Base-by-base conservation (phyloP, 1,140 invertebrate genomes). In the Zaprionus camerounensis region DNA sequence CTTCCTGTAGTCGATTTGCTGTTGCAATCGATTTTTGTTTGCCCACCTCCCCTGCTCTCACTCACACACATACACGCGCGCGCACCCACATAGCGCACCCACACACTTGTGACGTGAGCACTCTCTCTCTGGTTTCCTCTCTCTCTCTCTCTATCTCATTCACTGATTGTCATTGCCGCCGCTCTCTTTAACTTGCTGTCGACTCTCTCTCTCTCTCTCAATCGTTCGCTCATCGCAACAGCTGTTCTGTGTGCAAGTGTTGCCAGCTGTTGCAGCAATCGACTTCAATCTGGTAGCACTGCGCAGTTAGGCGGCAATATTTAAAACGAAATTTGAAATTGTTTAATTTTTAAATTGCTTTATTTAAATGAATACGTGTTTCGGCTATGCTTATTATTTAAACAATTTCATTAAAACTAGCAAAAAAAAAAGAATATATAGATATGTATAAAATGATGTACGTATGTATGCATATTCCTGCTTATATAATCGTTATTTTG, bases 11-110 rank as follows among this genome's bases (percentile, higher is more conserved):
- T 82, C 77, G 71, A 80, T 76, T 73, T 72, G 74, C 74, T 72
- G 70, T 66, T 72, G 74, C 69, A 72, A 87, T 87, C 83, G 83
- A 87, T 87, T 87, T 87, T 83, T 83, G 72, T 65, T 86, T 55
- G 69, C 66, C 66, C 49, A 70, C 70, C 76, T 38, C 53, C 62
- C 56, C 71, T 71, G 28, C 15, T 38, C 58, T 31, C 44, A 28
- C 56, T 55, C 46, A 12, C 49, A 49, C 75, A 71, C 67, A 63
- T 31, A n/a, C 9, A 5, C 31, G 3, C 55, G 65, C 28, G 41
- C 58, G 56, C 13, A n/a, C 46, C 28, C 53, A 36, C 61, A 46
- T 51, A 51, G 11, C 59, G n/a, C 44, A 55, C 20, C 36, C 22
- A 69, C 11, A 57, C 68, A 63, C 12, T 31, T 56, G 31, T 61